Base-by-base conservation (phyloP, 2,797 vertebrate species). In the Trachops cirrhosus region DNA sequence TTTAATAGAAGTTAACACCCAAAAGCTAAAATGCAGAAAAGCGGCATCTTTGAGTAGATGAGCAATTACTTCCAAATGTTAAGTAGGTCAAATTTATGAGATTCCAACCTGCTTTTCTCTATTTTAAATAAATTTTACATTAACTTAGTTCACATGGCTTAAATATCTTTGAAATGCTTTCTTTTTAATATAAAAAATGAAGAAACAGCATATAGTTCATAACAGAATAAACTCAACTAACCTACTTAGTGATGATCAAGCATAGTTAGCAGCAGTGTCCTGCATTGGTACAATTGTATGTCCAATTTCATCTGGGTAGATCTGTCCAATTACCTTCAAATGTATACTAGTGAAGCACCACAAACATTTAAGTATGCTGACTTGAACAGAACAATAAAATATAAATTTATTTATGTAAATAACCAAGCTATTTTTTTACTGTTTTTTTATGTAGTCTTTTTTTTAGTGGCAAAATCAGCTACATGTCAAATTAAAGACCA, bases 311-410 rank as follows among this genome's bases (percentile, higher is more conserved):
- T 95, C 79, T 91, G 77, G 70, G 92, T 97, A 93, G 84, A 90
- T 96, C 89, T 94, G 93, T 92, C 85, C 87, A 98, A 98, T 98
- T 98, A 97, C 95, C 98, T 98, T 94, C 41, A 32, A 94, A 97
- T 97, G 97, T 96, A 91, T 94, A 97, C 97, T 95, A 98, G 93
- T 39, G 74, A 96, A 98, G 80, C 0, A 5, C 0, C 94, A 93
- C 97, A 98, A 98, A 97, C 89, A 95, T 91, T 71, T 86, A 79
- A 93, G 18, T 92, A 75, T 89, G 73, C 68, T 91, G 80, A 57
- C 84, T 96, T 97, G 93, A 97, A 95, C 24, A 96, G 48, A 90
- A 70, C 57, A 94, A 92, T 97, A 97, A 98, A 98, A 95, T 70
- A 91, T 29, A 64, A 46, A 84, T 52, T 37, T 59, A 87, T 88